These are phyloP conservation scores for Achlya flavicornis DNA, from an alignment of 2,888 invertebrate species.

Conservation along the genomic window DNA sequence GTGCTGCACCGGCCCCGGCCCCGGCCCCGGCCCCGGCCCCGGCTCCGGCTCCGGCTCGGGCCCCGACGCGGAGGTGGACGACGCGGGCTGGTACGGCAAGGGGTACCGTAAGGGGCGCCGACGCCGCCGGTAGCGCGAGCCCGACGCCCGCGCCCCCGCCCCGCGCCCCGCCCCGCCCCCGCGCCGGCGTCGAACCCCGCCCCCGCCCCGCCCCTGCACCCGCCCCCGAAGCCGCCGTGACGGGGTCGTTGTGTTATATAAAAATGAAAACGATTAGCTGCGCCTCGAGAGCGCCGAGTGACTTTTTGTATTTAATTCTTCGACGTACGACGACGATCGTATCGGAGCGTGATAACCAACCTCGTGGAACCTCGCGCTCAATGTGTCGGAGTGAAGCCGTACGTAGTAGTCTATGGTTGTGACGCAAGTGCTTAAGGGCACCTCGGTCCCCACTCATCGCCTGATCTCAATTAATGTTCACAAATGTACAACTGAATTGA, in stretches of 20 bases:
- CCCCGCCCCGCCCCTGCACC: conserved; percentile 20
- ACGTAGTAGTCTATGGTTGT: conserved; percentile 30
- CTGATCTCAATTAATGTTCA: conserved; percentile 6
- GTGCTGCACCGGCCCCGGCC: conserved; percentile 81
- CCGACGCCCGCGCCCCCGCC: conserved; percentile 34
- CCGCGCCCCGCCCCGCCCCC: too few relatives aligned
- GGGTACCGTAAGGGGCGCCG: conserved; percentile 90
- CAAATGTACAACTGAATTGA: background rate
- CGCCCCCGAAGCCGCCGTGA: conserved; percentile 10
- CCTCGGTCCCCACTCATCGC: conserved; percentile 5
- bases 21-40: conserved; percentile 71
- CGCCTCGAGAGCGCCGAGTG: background rate
- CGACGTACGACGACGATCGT: too few relatives aligned
- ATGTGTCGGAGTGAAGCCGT: conserved; percentile 13
- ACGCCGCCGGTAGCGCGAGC: conserved; percentile 69
- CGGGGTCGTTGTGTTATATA: too few relatives aligned
- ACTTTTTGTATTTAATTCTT: background rate
- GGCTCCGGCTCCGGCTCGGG: conserved; percentile 22
- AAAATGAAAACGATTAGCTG: background rate
- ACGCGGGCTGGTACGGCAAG: conserved; percentile 93
- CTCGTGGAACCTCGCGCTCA: background rate
- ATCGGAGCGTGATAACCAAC: too few relatives aligned
- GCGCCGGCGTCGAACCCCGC: too few relatives aligned
- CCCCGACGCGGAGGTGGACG: conserved; percentile 38
- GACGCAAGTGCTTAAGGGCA: conserved; percentile 26